Base-by-base conservation (phyloP, 2,888 invertebrate species). In the Rhamphomyia laevipes region DNA sequence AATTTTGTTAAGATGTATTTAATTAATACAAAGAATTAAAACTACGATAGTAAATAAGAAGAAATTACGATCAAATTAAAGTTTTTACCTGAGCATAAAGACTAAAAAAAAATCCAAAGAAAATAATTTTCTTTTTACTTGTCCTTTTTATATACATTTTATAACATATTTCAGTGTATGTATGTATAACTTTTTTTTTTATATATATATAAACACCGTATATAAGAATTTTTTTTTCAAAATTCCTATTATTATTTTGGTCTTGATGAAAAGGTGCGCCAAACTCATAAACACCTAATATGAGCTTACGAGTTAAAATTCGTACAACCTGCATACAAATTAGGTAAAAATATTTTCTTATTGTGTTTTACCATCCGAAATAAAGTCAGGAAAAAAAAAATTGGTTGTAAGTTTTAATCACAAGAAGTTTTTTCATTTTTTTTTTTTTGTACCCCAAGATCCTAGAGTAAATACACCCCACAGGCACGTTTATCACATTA, bases 201-300 rank as follows among this genome's bases (percentile, higher is more conserved):
- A n/a, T n/a, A n/a, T n/a, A n/a, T n/a, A n/a, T n/a, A n/a, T n/a
- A n/a, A n/a, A n/a, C n/a, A n/a, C n/a, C n/a, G n/a, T n/a, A n/a
- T n/a, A n/a, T n/a, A n/a, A n/a, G n/a, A n/a, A n/a, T 30, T 11
- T 30, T 11, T 30, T 9, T 30, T 30, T 30, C 11, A 30, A 11
- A 30, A 30, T 30, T 30, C 30, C 30, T 30, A 30, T 35, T 13
- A 35, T 35, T 35, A 35, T n/a, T 35, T 6, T 30, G n/a, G 7
- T 35, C 2, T n/a, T 35, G 17, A 13, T 30, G 18, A 17, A 13
- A 45, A 45, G 23, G 37, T 45, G 23, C 35, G 37, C 18, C 21
- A 37, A 23, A 54, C 56, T 57, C 57, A 59, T 60, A 59, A 61
- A 59, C 62, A 62, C 59, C 57, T 57, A 57, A 61, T 61, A 56